Conservation (phyloP, 2,113 vertebrate genomes). For the Recurvirostra avosetta region DNA sequence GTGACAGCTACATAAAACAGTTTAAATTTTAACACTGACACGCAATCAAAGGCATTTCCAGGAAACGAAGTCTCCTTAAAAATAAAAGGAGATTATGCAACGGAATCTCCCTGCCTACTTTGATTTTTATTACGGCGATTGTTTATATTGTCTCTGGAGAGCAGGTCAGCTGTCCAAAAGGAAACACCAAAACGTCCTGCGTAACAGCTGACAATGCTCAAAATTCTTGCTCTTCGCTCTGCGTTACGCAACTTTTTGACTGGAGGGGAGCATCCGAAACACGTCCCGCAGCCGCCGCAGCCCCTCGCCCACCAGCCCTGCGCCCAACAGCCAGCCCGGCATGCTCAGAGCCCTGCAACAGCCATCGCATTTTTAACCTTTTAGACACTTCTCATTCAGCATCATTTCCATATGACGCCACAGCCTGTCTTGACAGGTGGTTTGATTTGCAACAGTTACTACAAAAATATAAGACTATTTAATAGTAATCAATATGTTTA, state of each 20-base stretch:
- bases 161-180: conserved; percentile 74
- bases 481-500: not conserved
- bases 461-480: not conserved
- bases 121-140: conserved; percentile 58
- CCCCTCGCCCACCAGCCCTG: not conserved
- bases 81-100: conserved; percentile 61
- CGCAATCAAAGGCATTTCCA: conserved; percentile 54
- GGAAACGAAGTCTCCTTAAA: conserved; percentile 47
- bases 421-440: not conserved
- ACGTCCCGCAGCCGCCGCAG: not conserved
- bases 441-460: not conserved
- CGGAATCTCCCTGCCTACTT: conserved; percentile 47
- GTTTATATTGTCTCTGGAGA: conserved; percentile 67
- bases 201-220: conserved; percentile 76
- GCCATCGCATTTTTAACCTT: not conserved
- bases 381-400: not conserved
- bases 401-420: not conserved
- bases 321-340: not conserved
- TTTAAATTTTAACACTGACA: conserved; percentile 46
- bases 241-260: conserved; percentile 66
- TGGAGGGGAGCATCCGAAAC: conserved; percentile 30
- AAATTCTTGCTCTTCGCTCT: conserved; percentile 63
- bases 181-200: conserved; percentile 69
- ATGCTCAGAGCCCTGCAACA: not conserved
- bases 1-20: conserved; percentile 50